phyloP scores from a whole-genome alignment of 2,113 vertebrate species.

The Sylvia atricapilla region DNA sequence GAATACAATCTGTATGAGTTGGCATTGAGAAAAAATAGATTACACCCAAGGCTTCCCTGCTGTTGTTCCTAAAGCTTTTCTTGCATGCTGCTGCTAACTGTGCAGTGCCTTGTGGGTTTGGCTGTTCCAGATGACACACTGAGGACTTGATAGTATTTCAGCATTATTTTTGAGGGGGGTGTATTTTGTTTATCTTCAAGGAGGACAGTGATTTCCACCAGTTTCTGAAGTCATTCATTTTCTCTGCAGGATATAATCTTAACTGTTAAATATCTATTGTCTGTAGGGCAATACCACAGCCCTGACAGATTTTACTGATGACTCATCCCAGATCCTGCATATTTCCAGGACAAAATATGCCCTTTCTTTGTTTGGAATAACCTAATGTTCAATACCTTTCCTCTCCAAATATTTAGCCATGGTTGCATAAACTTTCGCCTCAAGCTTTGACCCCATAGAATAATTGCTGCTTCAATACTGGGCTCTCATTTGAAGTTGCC shows the following conservation, averaged over 20 bases:
- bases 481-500: neutral
- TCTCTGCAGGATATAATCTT: neutral
- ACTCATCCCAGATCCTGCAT: neutral
- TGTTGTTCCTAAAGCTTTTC: neutral
- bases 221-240: neutral
- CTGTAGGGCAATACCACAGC: neutral
- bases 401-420: neutral
- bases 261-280: neutral
- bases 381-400: neutral
- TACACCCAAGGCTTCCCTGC: neutral
- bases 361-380: neutral
- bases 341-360: neutral
- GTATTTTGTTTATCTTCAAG: neutral
- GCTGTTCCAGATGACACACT: neutral
- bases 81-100: neutral
- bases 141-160: neutral
- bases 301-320: neutral
- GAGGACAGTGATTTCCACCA: neutral
- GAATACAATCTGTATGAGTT: fast-evolving
- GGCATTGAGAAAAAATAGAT: neutral
- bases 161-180: neutral
- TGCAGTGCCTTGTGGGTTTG: neutral
- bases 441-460: neutral
- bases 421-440: neutral
- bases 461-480: neutral